Evolutionary conservation across 2,113 vertebrate species (phyloP), one percentile per base, ranked within the genome.

Genomic region (Tachysurus vachellii): DNA sequence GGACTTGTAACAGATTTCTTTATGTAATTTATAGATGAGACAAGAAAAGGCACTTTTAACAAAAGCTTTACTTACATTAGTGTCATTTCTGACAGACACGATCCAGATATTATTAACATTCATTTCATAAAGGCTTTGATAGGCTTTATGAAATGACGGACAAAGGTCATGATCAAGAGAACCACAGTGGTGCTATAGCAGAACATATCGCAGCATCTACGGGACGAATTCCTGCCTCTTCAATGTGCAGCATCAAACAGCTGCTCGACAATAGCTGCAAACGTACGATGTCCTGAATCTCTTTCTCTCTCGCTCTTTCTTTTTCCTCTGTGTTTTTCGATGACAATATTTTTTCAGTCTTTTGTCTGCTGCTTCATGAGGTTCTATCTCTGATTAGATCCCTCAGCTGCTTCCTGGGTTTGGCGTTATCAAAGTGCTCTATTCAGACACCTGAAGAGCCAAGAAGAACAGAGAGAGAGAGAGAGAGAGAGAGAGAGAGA

Each of bases 311-410:
- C 62, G 86, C 73, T 57, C 89, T 85, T 14, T 90, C 89, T 92
- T 85, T 89, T 85, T 75, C n/a, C n/a, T n/a, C 89, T 90, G 84
- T 81, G n/a, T 62, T 28, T 75, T 73, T 28, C 61, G 1, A 36
- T 81, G 59, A 82, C 7, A 47, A 75, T 36, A 71, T 86, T 61
- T 64, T 88, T 82, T 90, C 87, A 79, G 73, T 70, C 23, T 89
- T 88, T 92, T 89, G 87, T 88, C 64, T 91, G 91, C 85, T 80
- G 10, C 42, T 16, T 28, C 44, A 75, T 42, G 31, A 53, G 47
- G 73, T 73, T 82, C 50, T 17, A 86, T 47, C 64, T 81, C 70
- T 84, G 82, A 90, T 59, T 90, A 64, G 68, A 88, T 86, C 73
- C 81, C 66, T 76, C 56, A 82, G 28, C 44, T 86, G 80, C 83